phyloP scores from a whole-genome alignment of 2,797 vertebrate species.

The Zalophus californianus region DNA sequence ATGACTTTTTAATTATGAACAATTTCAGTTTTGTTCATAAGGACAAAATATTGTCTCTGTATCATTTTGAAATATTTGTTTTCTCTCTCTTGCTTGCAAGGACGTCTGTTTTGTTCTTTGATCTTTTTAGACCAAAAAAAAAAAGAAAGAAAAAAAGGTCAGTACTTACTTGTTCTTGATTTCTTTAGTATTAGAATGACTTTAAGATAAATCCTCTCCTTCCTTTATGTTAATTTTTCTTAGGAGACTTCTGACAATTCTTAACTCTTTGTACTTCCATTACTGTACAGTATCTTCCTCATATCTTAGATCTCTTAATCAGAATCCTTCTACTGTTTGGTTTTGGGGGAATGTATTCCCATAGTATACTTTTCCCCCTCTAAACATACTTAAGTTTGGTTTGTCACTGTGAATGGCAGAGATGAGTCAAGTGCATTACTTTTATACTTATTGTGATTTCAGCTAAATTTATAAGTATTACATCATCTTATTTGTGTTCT shows the following conservation, averaged over 20 bases:
- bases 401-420: not conserved
- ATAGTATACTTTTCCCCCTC: not conserved
- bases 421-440: not conserved
- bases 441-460: not conserved
- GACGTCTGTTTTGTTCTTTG: not conserved
- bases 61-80: not conserved
- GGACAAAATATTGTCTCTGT: not conserved
- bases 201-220: not conserved
- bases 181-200: not conserved
- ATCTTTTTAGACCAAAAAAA: not conserved
- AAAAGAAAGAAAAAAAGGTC: not conserved
- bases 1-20: not conserved
- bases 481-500: not conserved
- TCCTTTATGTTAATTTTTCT: not conserved
- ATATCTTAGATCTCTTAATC: not conserved
- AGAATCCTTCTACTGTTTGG: not conserved
- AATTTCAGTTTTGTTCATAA: not conserved
- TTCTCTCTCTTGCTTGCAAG: not conserved
- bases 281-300: not conserved
- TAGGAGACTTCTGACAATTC: not conserved
- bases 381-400: not conserved
- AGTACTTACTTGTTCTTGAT: not conserved
- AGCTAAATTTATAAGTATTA: not conserved
- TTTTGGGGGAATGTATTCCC: not conserved
- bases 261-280: not conserved